phyloP scores from a whole-genome alignment of 2,797 vertebrate genomes.

The Amazona finschi region DNA sequence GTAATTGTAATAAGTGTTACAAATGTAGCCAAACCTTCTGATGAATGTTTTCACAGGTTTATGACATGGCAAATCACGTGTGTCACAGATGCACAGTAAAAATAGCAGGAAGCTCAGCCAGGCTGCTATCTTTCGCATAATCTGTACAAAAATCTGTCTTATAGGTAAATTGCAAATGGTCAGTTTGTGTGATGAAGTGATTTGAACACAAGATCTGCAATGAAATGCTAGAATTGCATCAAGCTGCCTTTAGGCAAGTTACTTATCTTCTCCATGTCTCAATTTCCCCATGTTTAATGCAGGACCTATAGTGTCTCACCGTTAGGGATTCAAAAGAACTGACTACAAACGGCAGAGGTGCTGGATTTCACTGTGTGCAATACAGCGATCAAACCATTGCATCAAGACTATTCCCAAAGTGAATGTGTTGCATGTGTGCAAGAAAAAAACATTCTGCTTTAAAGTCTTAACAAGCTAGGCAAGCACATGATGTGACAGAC shows the following conservation, averaged over 20 bases:
- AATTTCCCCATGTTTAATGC: slow-evolving; percentile 21
- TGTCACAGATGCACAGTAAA: neutral
- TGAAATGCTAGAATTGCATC: slow-evolving; percentile 18
- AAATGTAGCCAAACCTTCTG: neutral
- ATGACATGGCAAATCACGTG: neutral
- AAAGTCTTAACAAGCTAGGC: neutral
- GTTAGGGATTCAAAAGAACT: neutral
- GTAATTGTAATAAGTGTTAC: neutral
- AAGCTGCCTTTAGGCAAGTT: neutral
- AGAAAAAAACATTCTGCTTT: neutral
- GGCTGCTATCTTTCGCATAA: neutral
- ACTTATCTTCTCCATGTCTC: neutral
- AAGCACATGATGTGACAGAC: neutral
- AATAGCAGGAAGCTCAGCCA: neutral
- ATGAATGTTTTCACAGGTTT: neutral
- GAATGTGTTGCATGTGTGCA: neutral
- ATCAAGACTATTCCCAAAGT: neutral
- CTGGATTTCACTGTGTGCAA: neutral
- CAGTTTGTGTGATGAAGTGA: neutral
- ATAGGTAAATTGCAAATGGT: neutral
- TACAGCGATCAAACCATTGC: neutral
- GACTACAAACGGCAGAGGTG: neutral
- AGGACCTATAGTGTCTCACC: neutral
- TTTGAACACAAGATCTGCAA: neutral
- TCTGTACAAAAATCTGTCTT: slow-evolving; percentile 12